Evolutionary conservation across 2,113 vertebrate genomes (phyloP).

Genomic region (Urocynchramus pylzowi): DNA sequence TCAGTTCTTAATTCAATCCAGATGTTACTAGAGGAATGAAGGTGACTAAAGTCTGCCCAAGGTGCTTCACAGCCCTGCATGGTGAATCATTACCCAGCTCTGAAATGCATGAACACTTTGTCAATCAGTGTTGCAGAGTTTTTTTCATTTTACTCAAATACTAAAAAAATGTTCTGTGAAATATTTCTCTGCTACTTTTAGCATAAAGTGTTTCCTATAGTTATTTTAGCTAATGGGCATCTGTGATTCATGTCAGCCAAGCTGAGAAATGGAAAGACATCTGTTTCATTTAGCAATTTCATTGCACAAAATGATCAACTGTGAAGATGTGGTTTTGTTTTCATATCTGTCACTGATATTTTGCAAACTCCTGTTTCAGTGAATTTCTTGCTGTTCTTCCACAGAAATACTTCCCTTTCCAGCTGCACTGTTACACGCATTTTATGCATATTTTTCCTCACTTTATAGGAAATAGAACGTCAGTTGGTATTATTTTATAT

Average conservation of each 20-base stretch:
- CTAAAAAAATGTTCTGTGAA: not conserved
- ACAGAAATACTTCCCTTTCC: not conserved
- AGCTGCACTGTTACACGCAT: not conserved
- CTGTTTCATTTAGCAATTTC: conserved; percentile 53
- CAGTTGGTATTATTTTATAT: not conserved
- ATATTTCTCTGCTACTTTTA: conserved; percentile 10
- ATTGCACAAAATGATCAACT: conserved; percentile 38
- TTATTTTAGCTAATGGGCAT: conserved; percentile 50
- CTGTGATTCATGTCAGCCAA: conserved; percentile 46
- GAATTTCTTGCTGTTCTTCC: not conserved
- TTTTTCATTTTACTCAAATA: not conserved
- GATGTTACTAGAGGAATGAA: not conserved
- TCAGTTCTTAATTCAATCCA: not conserved
- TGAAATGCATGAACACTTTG: not conserved
- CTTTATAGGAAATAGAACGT: not conserved
- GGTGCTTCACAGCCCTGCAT: not conserved
- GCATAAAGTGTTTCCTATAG: conserved; percentile 5
- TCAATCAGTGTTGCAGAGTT: not conserved
- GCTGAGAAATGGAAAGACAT: conserved; percentile 38
- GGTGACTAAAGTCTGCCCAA: not conserved
- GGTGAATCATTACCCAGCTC: not conserved
- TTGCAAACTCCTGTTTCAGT: conserved; percentile 43
- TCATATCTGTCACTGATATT: conserved; percentile 31
- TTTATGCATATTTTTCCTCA: not conserved
- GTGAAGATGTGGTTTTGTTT: conserved; percentile 58